Evolutionary conservation across 2,113 vertebrate genomes (phyloP), one percentile per base, ranked within the genome.

Genomic region (Leiothrix lutea): DNA sequence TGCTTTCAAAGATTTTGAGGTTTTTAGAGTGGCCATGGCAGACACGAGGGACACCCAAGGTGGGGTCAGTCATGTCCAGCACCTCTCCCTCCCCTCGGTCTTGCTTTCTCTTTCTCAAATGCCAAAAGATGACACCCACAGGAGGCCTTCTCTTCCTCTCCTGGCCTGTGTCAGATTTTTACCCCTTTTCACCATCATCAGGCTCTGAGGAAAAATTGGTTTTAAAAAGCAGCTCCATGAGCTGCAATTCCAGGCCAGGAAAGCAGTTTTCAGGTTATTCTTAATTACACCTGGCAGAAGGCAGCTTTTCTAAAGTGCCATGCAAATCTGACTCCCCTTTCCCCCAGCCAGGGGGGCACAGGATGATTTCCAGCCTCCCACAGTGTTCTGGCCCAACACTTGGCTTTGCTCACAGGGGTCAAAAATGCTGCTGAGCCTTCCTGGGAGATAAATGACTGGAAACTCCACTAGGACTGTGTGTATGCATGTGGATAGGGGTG

Each of bases 271-370:
- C 7, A 7, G n/a, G 36, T 74, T 57, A 22, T 75, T 54, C 33
- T 19, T 24, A 21, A 36, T 54, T 44, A 14, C 16, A 48, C 22
- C 24, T 48, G 36, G 35, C 57, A 91, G 53, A 53, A 75, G 0
- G 9, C 8, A 75, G 28, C 58, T 42, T 18, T 50, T 36, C 11
- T 62, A 36, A 54, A 36, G 38, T 5, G 11, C 22, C 0, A 0
- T 21, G 62, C 28, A 44, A n/a, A 45, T 18, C 6, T 2, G 9
- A 6, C 17, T 36, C 13, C 5, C 36, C 47, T 24, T 16, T 60
- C 44, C n/a, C 48, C 7, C 33, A 8, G n/a, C 0, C 0, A 45
- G 9, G 8, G 8, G 26, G n/a, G 10, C 22, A 3, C 40, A 12
- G 25, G 3, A 7, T 38, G 23, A 33, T 83, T 75, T 38, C 71